Evolutionary conservation across 2,888 invertebrate genomes (phyloP), one percentile per base, ranked within the genome.

Genomic region (Stratiomys singularior): DNA sequence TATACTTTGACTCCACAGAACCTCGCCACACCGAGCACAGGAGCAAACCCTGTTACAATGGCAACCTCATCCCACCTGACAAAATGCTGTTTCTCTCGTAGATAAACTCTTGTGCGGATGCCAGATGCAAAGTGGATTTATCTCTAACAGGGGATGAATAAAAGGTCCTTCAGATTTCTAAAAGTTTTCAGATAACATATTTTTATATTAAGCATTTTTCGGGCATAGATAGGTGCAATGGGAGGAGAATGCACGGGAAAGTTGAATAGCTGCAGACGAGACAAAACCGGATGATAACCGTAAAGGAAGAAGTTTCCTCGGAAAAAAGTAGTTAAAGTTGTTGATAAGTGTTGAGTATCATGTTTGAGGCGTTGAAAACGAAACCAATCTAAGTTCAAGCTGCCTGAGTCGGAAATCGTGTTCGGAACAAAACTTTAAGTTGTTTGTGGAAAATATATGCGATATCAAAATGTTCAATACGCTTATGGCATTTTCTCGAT

Each of bases 151-250:
- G 76, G 78, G 78, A 76, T 78, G 78, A 76, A 76, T 76, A 76
- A 76, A 60, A 69, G 76, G 71, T 64, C 72, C 78, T 72, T 58
- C 60, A 78, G 78, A 78, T 78, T 78, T 78, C 71, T 71, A 71
- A 78, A 78, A 78, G 76, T 78, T 78, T 78, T 30, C 64, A 78
- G 78, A 78, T 78, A 78, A 78, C 78, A 78, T 78, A 78, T 78
- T 76, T 78, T 76, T 69, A 76, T 78, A 78, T 76, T 78, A 78
- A 69, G 71, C 46, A 47, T 71, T 78, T 76, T 78, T 21, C 23
- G 60, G 60, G 60, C 60, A 60, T 18, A 2, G 60, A 9, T 23
- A 63, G 23, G 64, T 63, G 47, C 46, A 47, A 47, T 21, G n/a
- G 1, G 25, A 46, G 7, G 18, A 30, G 47, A 21, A 60, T 60